These are phyloP conservation scores for Apus apus DNA, from an alignment of 2,113 vertebrate genomes.

Conservation along the genomic window DNA sequence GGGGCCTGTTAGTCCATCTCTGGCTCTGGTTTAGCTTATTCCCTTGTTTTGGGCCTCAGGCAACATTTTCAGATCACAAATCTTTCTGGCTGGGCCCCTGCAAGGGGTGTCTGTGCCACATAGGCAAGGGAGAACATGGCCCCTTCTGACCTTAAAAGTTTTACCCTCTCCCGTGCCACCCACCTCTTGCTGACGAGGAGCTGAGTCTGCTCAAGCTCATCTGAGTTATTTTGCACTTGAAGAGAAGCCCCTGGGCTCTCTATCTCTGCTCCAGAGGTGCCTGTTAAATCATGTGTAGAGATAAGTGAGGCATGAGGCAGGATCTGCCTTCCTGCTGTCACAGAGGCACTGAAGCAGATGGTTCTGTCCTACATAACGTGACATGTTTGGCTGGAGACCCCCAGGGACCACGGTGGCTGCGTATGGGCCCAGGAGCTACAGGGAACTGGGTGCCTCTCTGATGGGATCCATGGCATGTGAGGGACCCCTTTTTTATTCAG, in stretches of 20 bases:
- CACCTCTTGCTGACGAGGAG: neutral
- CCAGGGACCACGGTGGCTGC: neutral
- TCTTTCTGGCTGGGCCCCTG: neutral
- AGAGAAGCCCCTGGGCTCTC: neutral
- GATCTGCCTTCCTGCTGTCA: neutral
- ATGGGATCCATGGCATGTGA: rapidly evolving
- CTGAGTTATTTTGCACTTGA: neutral
- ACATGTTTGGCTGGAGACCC: rapidly evolving
- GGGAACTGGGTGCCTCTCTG: neutral
- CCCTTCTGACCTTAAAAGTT: neutral
- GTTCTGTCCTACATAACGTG: neutral
- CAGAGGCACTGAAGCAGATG: neutral
- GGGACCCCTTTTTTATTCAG: neutral
- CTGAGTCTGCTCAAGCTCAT: neutral
- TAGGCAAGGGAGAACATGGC: rapidly evolving
- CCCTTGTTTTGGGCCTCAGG: neutral
- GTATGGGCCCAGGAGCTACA: neutral
- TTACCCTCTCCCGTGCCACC: neutral
- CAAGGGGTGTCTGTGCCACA: neutral
- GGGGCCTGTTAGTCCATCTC: neutral
- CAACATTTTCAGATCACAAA: neutral
- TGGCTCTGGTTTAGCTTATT: neutral
- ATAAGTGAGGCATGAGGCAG: neutral
- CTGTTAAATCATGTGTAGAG: rapidly evolving
- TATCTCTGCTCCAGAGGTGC: neutral